Evolutionary conservation across 1,140 invertebrate species (phyloP), one percentile per base, ranked within the genome.

Genomic region (Ceratoteleas bidentatus): DNA sequence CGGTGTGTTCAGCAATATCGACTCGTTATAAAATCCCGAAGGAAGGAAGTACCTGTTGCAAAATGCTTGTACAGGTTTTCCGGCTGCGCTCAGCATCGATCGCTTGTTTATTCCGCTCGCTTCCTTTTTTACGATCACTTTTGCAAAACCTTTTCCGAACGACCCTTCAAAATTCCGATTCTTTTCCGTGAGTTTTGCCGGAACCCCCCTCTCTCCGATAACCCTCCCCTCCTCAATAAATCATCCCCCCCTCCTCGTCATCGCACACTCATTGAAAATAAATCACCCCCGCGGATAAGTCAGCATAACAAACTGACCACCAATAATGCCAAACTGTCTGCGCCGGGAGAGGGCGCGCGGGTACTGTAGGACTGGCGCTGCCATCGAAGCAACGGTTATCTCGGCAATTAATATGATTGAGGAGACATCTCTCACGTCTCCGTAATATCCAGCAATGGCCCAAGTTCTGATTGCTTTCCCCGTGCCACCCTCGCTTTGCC

Each of bases 381-480:
- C 86, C 87, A 85, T 88, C 87, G 87, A 89, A 88, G 87, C 85
- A 89, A 85, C 85, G 85, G 86, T 91, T 90, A 91, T 91, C 89
- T 90, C 84, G 85, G 88, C 89, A 90, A 91, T 91, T 91, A 91
- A 90, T 91, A 90, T 91, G 89, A 91, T 90, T 89, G 89, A 90
- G 89, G 88, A 90, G 89, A 90, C 90, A 90, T 90, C 89, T 91
- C 90, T 91, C 90, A 90, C 88, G 88, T 90, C 89, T 90, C 85
- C 80, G 89, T 91, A 90, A 90, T 90, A 90, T 91, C 88, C 87
- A 90, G 88, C 86, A 90, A 91, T 90, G 89, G 89, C 90, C 89
- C 89, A 91, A 91, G 90, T 91, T 90, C 90, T 91, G 90, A 90
- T 91, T 91, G 89, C 90, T 90, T 91, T 90, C 86, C 88, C 84